Evolutionary conservation across 2,888 invertebrate species (phyloP).

Genomic region (Piscicola geometra): DNA sequence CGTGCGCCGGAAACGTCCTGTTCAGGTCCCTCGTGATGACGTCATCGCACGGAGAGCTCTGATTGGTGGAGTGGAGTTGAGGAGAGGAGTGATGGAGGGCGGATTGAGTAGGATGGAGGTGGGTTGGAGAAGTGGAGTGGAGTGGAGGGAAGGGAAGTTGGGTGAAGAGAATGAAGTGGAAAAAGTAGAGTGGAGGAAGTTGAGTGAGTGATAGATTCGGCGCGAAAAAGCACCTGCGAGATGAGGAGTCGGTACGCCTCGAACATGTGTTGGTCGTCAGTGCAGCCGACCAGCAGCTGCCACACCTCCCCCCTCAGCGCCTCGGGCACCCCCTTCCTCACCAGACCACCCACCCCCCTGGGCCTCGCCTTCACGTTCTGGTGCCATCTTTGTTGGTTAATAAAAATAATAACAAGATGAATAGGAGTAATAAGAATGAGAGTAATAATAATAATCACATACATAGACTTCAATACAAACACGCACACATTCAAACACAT

Average conservation of each 20-base stretch:
- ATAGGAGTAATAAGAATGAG: too few relatives aligned
- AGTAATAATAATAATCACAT: too few relatives aligned
- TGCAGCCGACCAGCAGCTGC: constrained; percentile 85
- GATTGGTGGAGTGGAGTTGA: constrained; percentile 10
- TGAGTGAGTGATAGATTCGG: too few relatives aligned
- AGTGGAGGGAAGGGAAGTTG: too few relatives aligned
- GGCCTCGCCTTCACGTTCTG: constrained; percentile 63
- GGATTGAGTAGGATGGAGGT: background rate
- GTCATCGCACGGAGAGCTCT: constrained; percentile 90
- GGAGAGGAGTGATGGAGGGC: background rate
- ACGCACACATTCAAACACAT: constrained; percentile 1
- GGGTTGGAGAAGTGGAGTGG: too few relatives aligned
- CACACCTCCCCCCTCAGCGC: constrained; percentile 93
- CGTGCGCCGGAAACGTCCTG: constrained; percentile 96
- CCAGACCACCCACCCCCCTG: constrained; percentile 61
- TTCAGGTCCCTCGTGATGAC: constrained; percentile 94
- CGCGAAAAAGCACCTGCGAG: constrained; percentile 74
- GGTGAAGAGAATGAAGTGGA: too few relatives aligned
- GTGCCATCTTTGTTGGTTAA: constrained; percentile 48
- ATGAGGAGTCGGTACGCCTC: constrained; percentile 87
- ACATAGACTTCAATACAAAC: background rate
- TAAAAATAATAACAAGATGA: too few relatives aligned
- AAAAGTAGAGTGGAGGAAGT: too few relatives aligned
- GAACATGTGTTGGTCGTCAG: constrained; percentile 67
- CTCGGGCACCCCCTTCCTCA: constrained; percentile 79